Base-by-base conservation (phyloP, 1,140 invertebrate species). In the Hypsibius dujardini region DNA sequence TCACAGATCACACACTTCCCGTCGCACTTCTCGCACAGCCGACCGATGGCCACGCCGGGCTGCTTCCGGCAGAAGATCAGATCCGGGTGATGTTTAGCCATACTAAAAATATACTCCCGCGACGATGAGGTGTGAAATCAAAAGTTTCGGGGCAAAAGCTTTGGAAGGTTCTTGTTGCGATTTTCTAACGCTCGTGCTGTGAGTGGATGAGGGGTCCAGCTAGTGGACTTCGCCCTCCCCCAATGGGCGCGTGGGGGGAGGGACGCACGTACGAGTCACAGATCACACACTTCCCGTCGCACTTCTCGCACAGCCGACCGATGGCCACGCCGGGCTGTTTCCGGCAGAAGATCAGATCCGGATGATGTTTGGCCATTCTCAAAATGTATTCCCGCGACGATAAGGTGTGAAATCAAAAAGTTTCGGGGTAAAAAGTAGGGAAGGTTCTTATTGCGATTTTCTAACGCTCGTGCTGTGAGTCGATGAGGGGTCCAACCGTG, bases 341-440 rank as follows among this genome's bases (percentile, higher is more conserved):
- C 70, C 95, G 84, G 77, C 95, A 98, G 80, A 98, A 98, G 76
- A 98, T 98, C 71, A 98, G 85, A 87, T 98, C 95, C n/a, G 95
- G 94, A 88, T 98, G 95, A 92, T 98, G 95, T 77, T 97, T 98
- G 7, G 95, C 95, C 95, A 98, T 98, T n/a, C n/a, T n/a, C n/a
- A n/a, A n/a, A n/a, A n/a, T n/a, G n/a, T n/a, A n/a, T n/a, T n/a
- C n/a, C n/a, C n/a, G n/a, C n/a, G n/a, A n/a, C n/a, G n/a, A n/a
- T n/a, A n/a, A n/a, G n/a, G n/a, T n/a, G n/a, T n/a, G n/a, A n/a
- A n/a, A n/a, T n/a, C n/a, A n/a, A n/a, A n/a, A n/a, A n/a, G n/a
- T n/a, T n/a, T n/a, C n/a, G n/a, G n/a, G n/a, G n/a, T n/a, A n/a
- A n/a, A n/a, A n/a, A n/a, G n/a, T n/a, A n/a, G n/a, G n/a, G n/a